Evolutionary conservation across 2,888 invertebrate species (phyloP).

Genomic region (Bombylius discolor): DNA sequence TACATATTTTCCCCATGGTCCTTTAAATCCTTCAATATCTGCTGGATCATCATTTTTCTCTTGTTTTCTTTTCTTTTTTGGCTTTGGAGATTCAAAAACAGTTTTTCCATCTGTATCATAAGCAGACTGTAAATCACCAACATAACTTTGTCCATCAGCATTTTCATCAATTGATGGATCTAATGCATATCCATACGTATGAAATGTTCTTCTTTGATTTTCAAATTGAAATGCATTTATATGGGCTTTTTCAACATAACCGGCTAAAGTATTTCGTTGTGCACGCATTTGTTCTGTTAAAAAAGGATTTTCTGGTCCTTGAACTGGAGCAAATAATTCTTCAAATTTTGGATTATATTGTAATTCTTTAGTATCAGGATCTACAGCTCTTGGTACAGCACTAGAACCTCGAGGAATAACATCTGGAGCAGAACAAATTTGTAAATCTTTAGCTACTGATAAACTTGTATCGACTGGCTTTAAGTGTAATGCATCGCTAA

Average conservation of each 20-base stretch:
- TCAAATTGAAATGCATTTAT: slow-evolving; percentile 96
- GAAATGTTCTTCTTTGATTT: slow-evolving; percentile 86
- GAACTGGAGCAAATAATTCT: slow-evolving; percentile 81
- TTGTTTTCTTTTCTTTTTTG: slow-evolving; percentile 68
- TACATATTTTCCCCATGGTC: slow-evolving; percentile 93
- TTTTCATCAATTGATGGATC: slow-evolving; percentile 74
- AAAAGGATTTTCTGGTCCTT: slow-evolving; percentile 88
- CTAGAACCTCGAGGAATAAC: slow-evolving; percentile 68
- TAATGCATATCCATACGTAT: slow-evolving; percentile 87
- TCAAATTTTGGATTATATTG: slow-evolving; percentile 87
- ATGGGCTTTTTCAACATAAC: slow-evolving; percentile 89
- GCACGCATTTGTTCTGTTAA: slow-evolving; percentile 82
- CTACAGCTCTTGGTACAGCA: slow-evolving; percentile 57
- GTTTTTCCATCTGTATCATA: slow-evolving; percentile 67
- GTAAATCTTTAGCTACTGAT: slow-evolving; percentile 49
- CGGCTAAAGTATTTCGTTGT: slow-evolving; percentile 80
- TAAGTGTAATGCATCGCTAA: slow-evolving; percentile 32
- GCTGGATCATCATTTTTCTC: slow-evolving; percentile 77
- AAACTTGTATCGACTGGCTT: slow-evolving; percentile 42
- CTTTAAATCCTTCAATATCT: slow-evolving; percentile 89
- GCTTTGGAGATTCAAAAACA: slow-evolving; percentile 78
- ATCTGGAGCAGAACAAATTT: slow-evolving; percentile 69
- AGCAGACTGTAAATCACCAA: slow-evolving; percentile 51
- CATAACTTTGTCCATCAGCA: slow-evolving; percentile 38
- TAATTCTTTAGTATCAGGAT: slow-evolving; percentile 70